Evolutionary conservation across 1,140 invertebrate species (phyloP), one percentile per base, ranked within the genome.

Genomic region (Brachionus rotundiformis): DNA sequence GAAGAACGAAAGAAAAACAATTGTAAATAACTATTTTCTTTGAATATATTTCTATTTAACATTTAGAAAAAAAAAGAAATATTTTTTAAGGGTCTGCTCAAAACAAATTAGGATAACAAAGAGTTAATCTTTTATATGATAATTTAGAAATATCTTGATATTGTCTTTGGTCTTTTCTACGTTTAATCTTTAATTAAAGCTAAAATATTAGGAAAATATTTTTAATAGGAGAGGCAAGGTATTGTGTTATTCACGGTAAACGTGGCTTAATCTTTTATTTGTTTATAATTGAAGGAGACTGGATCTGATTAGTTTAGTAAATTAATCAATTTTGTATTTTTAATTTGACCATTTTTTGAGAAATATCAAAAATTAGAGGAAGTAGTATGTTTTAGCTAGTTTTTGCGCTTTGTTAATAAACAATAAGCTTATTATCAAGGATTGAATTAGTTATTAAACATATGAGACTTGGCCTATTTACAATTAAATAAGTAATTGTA

Each of bases 261-360:
- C 61, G 61, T 29, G 61, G 29, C 61, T 63, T 63, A 63, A 63
- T 63, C 61, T 63, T n/a, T 63, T 63, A n/a, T 63, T 63, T 63
- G 61, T 63, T 63, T 63, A 29, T 29, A 63, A 63, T 63, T 63
- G 61, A 63, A 63, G 61, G 61, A 63, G 61, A 63, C 61, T 63
- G 61, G 25, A 63, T 27, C 47, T 27, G 61, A 63, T 33, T 63
- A 63, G 61, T 31, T 63, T 63, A 63, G 29, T 11, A 29, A 33
- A 33, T 63, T 63, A 33, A 33, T 27, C 29, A 63, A 63, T 29
- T 63, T 29, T n/a, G 4, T 23, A 54, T 54, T 54, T 54, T 6
- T 54, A 13, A 29, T 63, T 27, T 63, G 29, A 13, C 25, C 25
- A n/a, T 13, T 63, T 33, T 63, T 29, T 33, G 25, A 29, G 25